Evolutionary conservation across 2,113 vertebrate species (phyloP), one percentile per base, ranked within the genome.

Genomic region (Periophthalmodon schlosseri): DNA sequence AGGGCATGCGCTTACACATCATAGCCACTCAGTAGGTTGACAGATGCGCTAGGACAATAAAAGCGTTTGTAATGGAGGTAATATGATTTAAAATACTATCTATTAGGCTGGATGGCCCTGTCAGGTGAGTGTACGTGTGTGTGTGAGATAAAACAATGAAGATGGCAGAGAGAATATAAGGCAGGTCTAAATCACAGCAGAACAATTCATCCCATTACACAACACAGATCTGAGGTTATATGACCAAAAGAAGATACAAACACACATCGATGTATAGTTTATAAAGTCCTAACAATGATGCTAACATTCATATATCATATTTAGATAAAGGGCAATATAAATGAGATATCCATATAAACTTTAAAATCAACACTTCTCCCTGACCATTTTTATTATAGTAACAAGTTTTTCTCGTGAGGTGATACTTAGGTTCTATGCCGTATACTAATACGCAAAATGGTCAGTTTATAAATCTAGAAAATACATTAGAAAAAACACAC

Each of bases 31-130:
- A 80, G 83, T 24, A 91, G 92, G 91, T 95, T 96, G 95, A 95
- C 97, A 97, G 96, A 94, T 89, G 87, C 85, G 92, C 89, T 90
- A 84, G 86, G 76, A 84, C 87, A 93, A 94, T 95, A 95, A 96
- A 97, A 95, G 91, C 97, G 96, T 97, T 96, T 96, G 96, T 97
- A 98, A 98, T 98, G 95, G 95, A 95, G 95, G 96, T 98, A 97
- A 98, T 98, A 96, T 96, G 97, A 97, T 95, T 97, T 96, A 98
- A 99, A 99, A 97, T 96, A 95, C 94, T 94, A 97, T 99, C 95
- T 92, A 95, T 99, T 96, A 97, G 94, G 91, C 91, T 87, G 92
- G 91, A 94, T 89, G 85, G 92, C 47, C 8, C 90, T 64, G 72
- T 82, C 88, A 87, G 87, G 46, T 85, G 71, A 86, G 79, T 77